Conservation (phyloP, 2,888 invertebrate genomes). For the Agonopterix alstromeriana region DNA sequence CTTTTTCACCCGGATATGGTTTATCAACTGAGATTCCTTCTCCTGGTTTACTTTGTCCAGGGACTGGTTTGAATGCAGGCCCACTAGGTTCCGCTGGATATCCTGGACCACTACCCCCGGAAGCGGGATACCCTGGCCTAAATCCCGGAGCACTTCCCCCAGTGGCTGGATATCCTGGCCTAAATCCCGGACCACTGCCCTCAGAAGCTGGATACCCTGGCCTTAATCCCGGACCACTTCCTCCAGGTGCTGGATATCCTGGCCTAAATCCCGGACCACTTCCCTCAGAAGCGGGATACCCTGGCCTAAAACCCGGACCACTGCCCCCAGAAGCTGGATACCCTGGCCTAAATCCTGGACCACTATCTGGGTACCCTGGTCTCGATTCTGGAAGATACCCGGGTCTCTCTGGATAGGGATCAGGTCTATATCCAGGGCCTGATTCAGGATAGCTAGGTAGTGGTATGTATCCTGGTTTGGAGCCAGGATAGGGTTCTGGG, state of each 20-base stretch:
- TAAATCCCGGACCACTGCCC: slow-evolving; percentile 8
- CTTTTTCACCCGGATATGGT: slow-evolving; percentile 11
- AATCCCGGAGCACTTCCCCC: slow-evolving; percentile 4
- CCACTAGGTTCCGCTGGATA: slow-evolving; percentile 8
- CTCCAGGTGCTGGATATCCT: slow-evolving; percentile 10
- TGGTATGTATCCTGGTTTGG: slow-evolving; percentile 27
- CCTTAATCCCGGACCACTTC: slow-evolving; percentile 8
- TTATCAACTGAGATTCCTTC: neutral
- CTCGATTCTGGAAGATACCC: neutral
- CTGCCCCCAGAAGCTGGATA: neutral
- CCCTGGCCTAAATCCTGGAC: slow-evolving; percentile 3
- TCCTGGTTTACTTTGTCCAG: slow-evolving; percentile 5
- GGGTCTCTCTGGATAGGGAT: slow-evolving; percentile 3
- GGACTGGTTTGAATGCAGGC: slow-evolving; percentile 10
- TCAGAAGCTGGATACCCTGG: slow-evolving; percentile 4
- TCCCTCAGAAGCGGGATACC: slow-evolving; percentile 12
- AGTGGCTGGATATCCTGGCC: slow-evolving; percentile 11
- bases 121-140: slow-evolving; percentile 8
- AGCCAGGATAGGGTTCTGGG: slow-evolving; percentile 6
- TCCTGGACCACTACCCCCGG: slow-evolving; percentile 5
- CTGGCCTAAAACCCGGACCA: slow-evolving; percentile 3
- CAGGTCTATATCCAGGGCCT: slow-evolving; percentile 24
- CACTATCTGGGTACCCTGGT: neutral
- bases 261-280: slow-evolving; percentile 9
- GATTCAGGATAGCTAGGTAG: slow-evolving; percentile 3